A percentile compares a stretch with the other conserved stretches of the same genome.
Conservation (phyloP, 1,140 invertebrate species). For the Nymphalis io region DNA sequence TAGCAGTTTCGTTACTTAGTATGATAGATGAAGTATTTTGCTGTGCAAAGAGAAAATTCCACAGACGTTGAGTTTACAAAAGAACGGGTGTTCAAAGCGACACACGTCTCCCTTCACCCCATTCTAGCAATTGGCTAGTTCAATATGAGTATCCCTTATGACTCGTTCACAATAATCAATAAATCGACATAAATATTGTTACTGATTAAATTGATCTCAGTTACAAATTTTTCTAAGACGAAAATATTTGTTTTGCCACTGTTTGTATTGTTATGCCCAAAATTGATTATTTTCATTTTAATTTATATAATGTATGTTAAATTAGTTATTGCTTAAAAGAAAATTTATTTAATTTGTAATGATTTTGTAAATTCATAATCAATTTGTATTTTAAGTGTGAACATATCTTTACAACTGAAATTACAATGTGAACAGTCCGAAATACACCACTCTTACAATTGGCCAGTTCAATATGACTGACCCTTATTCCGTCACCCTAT, state of each 20-base stretch:
- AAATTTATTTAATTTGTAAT: no score
- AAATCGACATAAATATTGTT: not conserved
- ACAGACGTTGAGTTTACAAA: conserved; percentile 33
- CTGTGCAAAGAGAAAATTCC: conserved; percentile 23
- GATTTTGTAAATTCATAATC: no score
- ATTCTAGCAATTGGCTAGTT: conserved; percentile 36
- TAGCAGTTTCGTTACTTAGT: conserved; percentile 24
- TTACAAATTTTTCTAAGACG: no score
- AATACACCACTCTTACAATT: conserved; percentile 41
- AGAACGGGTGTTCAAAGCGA: conserved; percentile 29
- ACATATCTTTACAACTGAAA: not conserved
- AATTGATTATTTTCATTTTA: no score
- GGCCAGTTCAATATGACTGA: conserved; percentile 42
- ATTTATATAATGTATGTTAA: no score
- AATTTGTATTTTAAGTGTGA: not conserved
- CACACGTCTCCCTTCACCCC: conserved; percentile 29
- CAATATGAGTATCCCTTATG: conserved; percentile 22
- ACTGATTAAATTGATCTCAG: not conserved
- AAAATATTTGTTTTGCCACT: no score
- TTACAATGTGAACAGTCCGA: conserved; percentile 11
- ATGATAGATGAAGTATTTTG: conserved; percentile 30
- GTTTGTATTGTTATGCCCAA: no score
- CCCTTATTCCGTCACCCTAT: conserved; percentile 45
- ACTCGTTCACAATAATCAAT: not conserved
- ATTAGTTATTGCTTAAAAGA: no score